Conservation (phyloP, 2,888 invertebrate genomes). For the Cheilosia impressa region DNA sequence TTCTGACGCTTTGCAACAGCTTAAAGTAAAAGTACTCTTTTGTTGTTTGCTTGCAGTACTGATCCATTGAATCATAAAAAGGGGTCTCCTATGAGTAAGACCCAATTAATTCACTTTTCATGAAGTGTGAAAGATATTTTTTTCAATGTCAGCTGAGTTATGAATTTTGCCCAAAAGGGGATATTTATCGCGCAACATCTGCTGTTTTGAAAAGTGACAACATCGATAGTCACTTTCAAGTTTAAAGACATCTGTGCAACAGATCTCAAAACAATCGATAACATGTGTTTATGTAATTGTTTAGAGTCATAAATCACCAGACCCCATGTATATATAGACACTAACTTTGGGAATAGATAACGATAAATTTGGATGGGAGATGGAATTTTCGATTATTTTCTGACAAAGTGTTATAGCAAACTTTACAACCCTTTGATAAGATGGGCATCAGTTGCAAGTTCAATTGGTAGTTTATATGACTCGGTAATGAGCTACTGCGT, state of each 20-base stretch:
- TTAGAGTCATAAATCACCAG: not conserved
- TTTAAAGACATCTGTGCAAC: constrained; percentile 20
- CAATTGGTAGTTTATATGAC: not conserved
- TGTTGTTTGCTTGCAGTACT: not conserved
- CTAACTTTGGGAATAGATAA: too few relatives aligned
- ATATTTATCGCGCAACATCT: not conserved
- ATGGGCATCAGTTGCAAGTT: constrained; percentile 14
- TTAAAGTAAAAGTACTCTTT: constrained; percentile 13
- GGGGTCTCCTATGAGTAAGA: not conserved
- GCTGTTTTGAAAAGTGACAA: not conserved
- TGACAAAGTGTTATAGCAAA: too few relatives aligned
- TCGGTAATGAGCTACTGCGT: too few relatives aligned
- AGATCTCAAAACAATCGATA: constrained; percentile 8
- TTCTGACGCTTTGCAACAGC: not conserved
- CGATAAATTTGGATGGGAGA: too few relatives aligned
- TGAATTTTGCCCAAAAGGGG: not conserved
- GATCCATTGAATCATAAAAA: not conserved
- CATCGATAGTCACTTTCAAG: constrained; percentile 7
- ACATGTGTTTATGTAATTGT: constrained; percentile 12
- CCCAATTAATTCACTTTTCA: not conserved
- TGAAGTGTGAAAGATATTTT: not conserved
- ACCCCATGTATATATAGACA: too few relatives aligned
- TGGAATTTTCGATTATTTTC: too few relatives aligned
- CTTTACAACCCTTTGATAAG: not conserved
- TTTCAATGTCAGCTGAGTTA: constrained; percentile 1